Evolutionary conservation across 1,140 invertebrate genomes (phyloP), one percentile per base, ranked within the genome.

Genomic region (Hyphantria cunea): DNA sequence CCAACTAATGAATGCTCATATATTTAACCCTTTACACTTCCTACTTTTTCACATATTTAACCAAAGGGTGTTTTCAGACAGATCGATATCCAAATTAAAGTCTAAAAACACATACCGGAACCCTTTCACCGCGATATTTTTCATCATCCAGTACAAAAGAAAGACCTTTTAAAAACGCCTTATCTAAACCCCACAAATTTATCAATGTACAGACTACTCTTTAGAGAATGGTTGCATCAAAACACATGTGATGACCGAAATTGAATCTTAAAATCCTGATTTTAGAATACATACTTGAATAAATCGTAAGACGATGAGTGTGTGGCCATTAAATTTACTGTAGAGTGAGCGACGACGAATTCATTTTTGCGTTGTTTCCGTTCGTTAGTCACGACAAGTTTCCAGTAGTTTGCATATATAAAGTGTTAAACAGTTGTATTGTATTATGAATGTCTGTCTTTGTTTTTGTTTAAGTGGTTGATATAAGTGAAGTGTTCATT

Each of bases 131-230:
- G 48, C 56, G 15, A 51, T 44, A 59, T 53, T 53, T 53, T 62
- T 53, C 59, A 62, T 53, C 50, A 62, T 33, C 42, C 9, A 9
- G 17, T 32, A 53, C 51, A 62, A 52, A 62, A 62, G 39, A 47
- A 51, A 44, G 32, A 3, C 39, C 45, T 15, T 66, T 61, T 55
- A 61, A 44, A 66, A 61, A 55, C 45, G 32, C 44, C 58, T 61
- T 66, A 61, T 61, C 56, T 61, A 55, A 61, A 68, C 47, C 32
- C 42, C n/a, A 37, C 42, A 32, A 53, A 62, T 62, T 62, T 62
- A 62, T 62, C 59, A 62, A 52, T 53, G 51, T 47, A 47, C 48
- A 45, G 45, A 55, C 41, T 52, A 37, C 45, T 51, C 39, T 59
- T 33, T 44, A 37, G 25, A 58, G 48, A 58, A 58, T 37, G 9